A percentile compares a stretch with the other conserved stretches of the same genome.
These are phyloP conservation scores for Cheirogaleus major DNA, from an alignment of 2,797 vertebrate species.

Conservation along the genomic window DNA sequence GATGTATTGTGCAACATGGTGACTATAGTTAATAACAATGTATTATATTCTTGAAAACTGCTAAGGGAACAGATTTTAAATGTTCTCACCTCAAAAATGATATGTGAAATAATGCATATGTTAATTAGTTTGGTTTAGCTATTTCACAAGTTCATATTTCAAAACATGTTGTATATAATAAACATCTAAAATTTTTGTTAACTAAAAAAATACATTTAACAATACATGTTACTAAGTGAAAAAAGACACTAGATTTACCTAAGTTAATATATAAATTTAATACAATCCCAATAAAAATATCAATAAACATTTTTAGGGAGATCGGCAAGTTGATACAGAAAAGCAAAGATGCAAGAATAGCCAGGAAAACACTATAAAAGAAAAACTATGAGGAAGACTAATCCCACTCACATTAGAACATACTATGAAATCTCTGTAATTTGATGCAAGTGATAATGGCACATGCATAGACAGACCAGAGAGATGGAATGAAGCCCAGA, in stretches of 20 bases:
- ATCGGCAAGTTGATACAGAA: not conserved
- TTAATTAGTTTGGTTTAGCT: not conserved
- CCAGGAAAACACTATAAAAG: not conserved
- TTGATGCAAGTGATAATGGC: not conserved
- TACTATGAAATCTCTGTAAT: no score
- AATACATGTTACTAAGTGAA: not conserved
- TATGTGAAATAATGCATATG: not conserved
- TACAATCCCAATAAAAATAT: not conserved
- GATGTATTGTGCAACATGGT: not conserved
- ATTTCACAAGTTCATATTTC: not conserved
- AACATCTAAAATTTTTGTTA: not conserved
- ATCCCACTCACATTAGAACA: not conserved
- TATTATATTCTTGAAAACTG: not conserved
- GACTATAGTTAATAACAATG: not conserved
- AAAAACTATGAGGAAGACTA: not conserved
- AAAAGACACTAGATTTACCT: not conserved
- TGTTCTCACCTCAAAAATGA: not conserved
- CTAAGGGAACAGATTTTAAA: not conserved
- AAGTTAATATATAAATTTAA: not conserved
- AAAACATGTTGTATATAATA: not conserved
- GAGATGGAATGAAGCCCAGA: not conserved
- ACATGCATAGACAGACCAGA: not conserved
- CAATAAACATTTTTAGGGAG: not conserved
- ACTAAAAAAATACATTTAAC: not conserved
- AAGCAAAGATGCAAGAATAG: not conserved